A percentile compares a stretch with the other conserved stretches of the same genome.
Evolutionary conservation across 2,113 vertebrate species (phyloP).

Genomic region (Amia ocellicauda): DNA sequence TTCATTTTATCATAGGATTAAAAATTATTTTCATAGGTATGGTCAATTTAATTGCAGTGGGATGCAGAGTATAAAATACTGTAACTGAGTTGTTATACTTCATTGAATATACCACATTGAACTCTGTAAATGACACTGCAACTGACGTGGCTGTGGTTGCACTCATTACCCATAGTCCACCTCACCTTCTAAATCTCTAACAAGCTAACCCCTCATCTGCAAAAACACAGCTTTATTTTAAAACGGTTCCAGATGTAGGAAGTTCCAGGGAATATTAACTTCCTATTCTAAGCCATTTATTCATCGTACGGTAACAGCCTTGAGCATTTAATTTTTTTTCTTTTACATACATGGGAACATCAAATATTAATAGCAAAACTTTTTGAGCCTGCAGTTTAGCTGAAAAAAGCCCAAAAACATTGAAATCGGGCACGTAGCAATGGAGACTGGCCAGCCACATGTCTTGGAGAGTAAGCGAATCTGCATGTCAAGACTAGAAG

Average conservation of each 20-base stretch:
- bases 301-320: not conserved
- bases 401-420: not conserved
- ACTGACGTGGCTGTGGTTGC: not conserved
- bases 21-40: not conserved
- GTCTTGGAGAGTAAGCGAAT: not conserved
- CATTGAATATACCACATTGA: not conserved
- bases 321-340: not conserved
- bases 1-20: slow-evolving; percentile 6
- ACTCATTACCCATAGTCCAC: not conserved
- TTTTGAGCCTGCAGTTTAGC: not conserved
- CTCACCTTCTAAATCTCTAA: not conserved
- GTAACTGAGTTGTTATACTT: not conserved
- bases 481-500: not conserved
- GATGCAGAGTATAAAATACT: slow-evolving; percentile 8
- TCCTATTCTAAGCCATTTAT: not conserved
- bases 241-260: not conserved
- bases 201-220: not conserved
- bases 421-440: slow-evolving; percentile 5
- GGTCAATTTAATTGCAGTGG: not conserved
- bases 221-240: not conserved
- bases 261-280: not conserved
- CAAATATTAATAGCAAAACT: slow-evolving; percentile 12
- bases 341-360: slow-evolving; percentile 10
- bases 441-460: not conserved
- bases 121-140: not conserved